phyloP scores from a whole-genome alignment of 2,113 vertebrate species.

The Orientallactaga bullata region DNA sequence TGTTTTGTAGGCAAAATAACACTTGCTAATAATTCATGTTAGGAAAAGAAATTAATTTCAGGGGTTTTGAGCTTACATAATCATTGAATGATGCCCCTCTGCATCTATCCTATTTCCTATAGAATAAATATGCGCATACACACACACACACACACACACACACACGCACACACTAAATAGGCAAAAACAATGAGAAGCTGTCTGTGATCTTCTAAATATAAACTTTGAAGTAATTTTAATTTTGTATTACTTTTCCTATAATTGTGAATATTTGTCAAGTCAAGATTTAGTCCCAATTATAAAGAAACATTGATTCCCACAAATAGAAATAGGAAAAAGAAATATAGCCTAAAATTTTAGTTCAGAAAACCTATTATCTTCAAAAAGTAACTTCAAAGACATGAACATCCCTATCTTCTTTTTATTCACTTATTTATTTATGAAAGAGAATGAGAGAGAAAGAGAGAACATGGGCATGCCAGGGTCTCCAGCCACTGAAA shows the following conservation, averaged over 20 bases:
- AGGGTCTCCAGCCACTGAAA: no score
- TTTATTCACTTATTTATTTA: no score
- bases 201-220: conserved; percentile 31
- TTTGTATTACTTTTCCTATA: conserved; percentile 46
- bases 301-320: conserved; percentile 18
- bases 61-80: not conserved
- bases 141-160: no score
- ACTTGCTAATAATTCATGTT: not conserved
- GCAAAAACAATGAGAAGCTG: not conserved
- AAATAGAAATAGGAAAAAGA: conserved; percentile 17
- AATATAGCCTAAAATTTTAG: conserved; percentile 5
- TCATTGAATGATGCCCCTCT: not conserved
- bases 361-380: not conserved
- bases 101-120: not conserved
- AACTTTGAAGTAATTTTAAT: conserved; percentile 25
- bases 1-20: not conserved
- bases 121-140: not conserved
- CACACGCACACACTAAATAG: not conserved
- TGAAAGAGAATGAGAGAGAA: no score
- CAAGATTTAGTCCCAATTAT: not conserved
- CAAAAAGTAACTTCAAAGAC: conserved; percentile 40
- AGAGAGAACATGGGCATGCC: no score
- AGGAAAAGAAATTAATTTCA: conserved; percentile 7
- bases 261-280: conserved; percentile 19
- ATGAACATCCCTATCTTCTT: not conserved